Percentiles rank a stretch among this genome's conserved stretches.
phyloP scores from a whole-genome alignment of 2,113 vertebrate genomes.

The Eptesicus fuscus region DNA sequence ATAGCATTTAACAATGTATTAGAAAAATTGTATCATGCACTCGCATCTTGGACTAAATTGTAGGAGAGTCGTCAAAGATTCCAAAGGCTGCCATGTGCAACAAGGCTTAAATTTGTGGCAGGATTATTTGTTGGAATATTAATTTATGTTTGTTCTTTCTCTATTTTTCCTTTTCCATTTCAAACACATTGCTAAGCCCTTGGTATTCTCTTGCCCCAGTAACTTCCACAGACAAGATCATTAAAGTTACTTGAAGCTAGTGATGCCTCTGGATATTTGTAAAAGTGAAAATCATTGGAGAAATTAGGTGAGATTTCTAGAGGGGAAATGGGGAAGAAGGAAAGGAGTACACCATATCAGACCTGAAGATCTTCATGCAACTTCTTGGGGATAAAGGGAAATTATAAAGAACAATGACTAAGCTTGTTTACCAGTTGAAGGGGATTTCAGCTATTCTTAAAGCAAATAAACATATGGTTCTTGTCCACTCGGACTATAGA shows the following conservation, averaged over 20 bases:
- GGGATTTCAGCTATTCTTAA: not conserved
- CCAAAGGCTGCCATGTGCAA: not conserved
- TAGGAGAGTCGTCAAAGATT: not conserved
- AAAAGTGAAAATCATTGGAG: not conserved
- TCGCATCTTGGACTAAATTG: not conserved
- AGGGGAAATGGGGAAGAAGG: not conserved
- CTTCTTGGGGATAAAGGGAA: not conserved
- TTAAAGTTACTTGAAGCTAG: not conserved
- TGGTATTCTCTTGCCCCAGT: conserved; percentile 39
- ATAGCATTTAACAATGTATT: not conserved
- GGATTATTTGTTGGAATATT: not conserved
- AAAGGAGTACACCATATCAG: not conserved
- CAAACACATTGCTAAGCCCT: not conserved
- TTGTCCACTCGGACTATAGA: not conserved
- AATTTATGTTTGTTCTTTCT: not conserved
- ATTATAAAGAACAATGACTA: not conserved
- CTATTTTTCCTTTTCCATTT: conserved; percentile 1
- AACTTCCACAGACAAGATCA: conserved; percentile 9
- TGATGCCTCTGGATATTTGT: not conserved
- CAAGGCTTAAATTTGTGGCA: not conserved
- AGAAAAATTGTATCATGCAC: not conserved
- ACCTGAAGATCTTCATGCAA: not conserved
- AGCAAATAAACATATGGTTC: not conserved
- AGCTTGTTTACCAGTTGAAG: not conserved
- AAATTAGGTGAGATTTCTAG: not conserved